Percentiles rank a stretch among this genome's conserved stretches.
Conservation (phyloP, 2,888 invertebrate genomes). For the Habroteleia sp. region DNA sequence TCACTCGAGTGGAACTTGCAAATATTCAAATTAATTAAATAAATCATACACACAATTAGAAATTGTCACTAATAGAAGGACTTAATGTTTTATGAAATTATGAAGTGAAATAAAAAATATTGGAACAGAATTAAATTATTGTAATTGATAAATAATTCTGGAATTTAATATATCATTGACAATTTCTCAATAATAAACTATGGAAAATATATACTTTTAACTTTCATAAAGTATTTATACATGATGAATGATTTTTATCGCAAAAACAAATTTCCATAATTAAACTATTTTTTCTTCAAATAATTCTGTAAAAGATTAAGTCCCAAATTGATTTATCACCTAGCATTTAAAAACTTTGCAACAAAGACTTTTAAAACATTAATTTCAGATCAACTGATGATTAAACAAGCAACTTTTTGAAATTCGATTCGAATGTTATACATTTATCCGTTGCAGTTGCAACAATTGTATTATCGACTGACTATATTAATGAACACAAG, state of each 20-base stretch:
- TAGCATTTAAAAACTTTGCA: slow-evolving; percentile 9
- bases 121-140: too few relatives aligned
- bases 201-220: too few relatives aligned
- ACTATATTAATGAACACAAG: slow-evolving; percentile 47
- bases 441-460: slow-evolving; percentile 22
- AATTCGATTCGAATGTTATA: slow-evolving; percentile 26
- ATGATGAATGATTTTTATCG: too few relatives aligned
- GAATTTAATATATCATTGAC: not conserved
- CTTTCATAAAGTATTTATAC: too few relatives aligned
- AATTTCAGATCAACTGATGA: not conserved
- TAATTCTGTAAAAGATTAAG: slow-evolving; percentile 11
- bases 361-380: not conserved
- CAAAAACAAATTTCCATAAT: too few relatives aligned
- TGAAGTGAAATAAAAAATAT: slow-evolving; percentile 2
- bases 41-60: slow-evolving; percentile 22
- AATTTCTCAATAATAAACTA: too few relatives aligned
- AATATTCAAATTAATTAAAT: slow-evolving; percentile 2
- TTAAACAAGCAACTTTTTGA: not conserved
- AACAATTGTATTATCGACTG: slow-evolving; percentile 7
- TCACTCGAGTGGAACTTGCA: slow-evolving; percentile 12
- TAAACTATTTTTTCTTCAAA: not conserved
- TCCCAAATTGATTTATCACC: not conserved
- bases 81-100: slow-evolving; percentile 6
- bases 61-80: slow-evolving; percentile 25
- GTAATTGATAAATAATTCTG: too few relatives aligned